Evolutionary conservation across 2,797 vertebrate genomes (phyloP).

Genomic region (Pterois miles): DNA sequence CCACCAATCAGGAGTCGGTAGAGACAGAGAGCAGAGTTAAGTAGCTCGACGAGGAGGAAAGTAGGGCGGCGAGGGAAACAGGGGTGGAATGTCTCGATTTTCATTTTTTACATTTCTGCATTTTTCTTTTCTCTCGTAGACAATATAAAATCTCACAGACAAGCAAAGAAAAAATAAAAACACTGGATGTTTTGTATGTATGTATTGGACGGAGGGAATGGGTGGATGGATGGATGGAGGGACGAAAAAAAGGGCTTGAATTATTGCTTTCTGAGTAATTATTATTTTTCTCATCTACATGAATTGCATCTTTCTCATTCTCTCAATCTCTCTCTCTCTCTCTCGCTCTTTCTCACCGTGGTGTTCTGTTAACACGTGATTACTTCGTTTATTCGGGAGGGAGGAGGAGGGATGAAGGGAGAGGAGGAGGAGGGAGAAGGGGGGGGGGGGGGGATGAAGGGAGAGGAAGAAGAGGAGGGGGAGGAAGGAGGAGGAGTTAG

Average conservation of each 20-base stretch:
- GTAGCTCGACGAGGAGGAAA: constrained; percentile 39
- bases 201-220: constrained; percentile 17
- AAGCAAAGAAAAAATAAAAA: constrained; percentile 79
- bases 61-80: background rate
- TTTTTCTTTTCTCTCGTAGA: constrained; percentile 74
- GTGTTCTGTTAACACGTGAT: constrained; percentile 79
- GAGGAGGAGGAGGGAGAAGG: constrained; percentile 24
- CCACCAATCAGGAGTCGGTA: constrained; percentile 61
- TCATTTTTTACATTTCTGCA: constrained; percentile 52
- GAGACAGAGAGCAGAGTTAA: constrained; percentile 64
- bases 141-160: constrained; percentile 87
- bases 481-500: constrained; percentile 15
- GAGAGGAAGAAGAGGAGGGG: constrained; percentile 17
- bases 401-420: constrained; percentile 34
- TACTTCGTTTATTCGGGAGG: constrained; percentile 76
- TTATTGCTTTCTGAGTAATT: constrained; percentile 87
- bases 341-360: constrained; percentile 74
- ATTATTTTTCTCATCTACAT: constrained; percentile 65
- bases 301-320: constrained; percentile 58
- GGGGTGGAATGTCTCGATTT: constrained; percentile 68
- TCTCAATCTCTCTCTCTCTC: constrained; percentile 18
- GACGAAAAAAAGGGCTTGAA: constrained; percentile 68
- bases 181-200: constrained; percentile 49
- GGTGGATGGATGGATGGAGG: background rate
- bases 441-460: background rate